phyloP scores from a whole-genome alignment of 2,888 invertebrate species.

The Oeneis ivallda region DNA sequence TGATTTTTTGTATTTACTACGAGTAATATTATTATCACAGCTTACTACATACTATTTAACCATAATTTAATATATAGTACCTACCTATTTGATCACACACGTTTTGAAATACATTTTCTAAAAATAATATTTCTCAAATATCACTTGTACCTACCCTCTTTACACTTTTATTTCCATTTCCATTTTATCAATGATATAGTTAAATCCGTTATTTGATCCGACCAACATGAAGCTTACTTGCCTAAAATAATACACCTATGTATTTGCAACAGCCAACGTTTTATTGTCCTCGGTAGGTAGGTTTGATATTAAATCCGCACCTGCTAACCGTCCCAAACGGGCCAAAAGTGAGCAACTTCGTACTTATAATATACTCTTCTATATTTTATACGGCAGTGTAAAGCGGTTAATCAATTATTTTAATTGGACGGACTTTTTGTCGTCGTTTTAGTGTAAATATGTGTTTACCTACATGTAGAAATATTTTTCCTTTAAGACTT shows the following conservation, averaged over 20 bases:
- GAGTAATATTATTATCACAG: slow-evolving; percentile 2
- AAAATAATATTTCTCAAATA: neutral
- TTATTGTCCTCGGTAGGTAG: slow-evolving; percentile 1
- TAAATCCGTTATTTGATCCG: neutral
- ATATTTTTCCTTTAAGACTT: neutral
- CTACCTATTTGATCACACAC: neutral
- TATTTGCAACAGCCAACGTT: neutral
- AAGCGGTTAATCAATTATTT: slow-evolving; percentile 17
- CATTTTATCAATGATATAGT: neutral
- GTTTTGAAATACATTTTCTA: neutral
- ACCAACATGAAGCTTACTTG: neutral
- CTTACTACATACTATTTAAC: neutral
- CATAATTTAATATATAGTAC: neutral
- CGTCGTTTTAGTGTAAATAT: slow-evolving; percentile 11
- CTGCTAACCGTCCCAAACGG: neutral
- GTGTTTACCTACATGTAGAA: neutral
- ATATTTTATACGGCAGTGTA: slow-evolving; percentile 8
- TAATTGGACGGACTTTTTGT: slow-evolving; percentile 30
- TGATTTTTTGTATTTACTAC: neutral
- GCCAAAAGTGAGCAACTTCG: neutral
- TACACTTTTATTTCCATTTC: neutral
- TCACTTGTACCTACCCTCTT: neutral
- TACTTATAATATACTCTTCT: neutral
- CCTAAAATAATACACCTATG: neutral
- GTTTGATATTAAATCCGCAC: too few relatives aligned